A percentile compares a stretch with the other conserved stretches of the same genome.
Evolutionary conservation across 30 jellyfish, hydroid and myxozoan species (phyloP).

Genomic region (Hydractinia symbiolongicarpus): DNA sequence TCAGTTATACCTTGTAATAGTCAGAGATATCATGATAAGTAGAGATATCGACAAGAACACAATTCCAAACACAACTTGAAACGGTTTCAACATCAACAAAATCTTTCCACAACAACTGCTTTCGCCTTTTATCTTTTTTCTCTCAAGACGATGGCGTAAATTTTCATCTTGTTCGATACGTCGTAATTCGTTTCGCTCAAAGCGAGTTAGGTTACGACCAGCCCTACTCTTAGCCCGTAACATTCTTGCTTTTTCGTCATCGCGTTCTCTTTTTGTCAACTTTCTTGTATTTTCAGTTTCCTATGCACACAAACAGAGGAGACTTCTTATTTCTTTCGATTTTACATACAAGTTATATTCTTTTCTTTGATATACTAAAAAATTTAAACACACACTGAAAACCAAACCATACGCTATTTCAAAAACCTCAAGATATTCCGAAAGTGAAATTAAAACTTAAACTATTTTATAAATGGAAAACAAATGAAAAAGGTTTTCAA

Average conservation of each 20-base stretch:
- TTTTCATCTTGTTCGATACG: constrained; percentile 78
- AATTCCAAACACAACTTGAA: constrained; percentile 64
- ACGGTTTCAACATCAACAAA: constrained; percentile 52
- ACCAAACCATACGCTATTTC: too few species aligned
- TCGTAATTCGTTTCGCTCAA: constrained; percentile 75
- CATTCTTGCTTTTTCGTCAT: constrained; percentile 68
- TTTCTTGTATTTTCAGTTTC: constrained; percentile 37
- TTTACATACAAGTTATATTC: background rate
- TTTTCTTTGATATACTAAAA: background rate
- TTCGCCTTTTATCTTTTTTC: constrained; percentile 32
- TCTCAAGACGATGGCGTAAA: constrained; percentile 61
- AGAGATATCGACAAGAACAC: constrained; percentile 44
- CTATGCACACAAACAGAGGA: constrained; percentile 4
- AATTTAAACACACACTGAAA: too few species aligned
- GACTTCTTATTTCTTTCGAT: background rate
- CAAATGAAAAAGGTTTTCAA: too few species aligned
- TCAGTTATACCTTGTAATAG: constrained; percentile 56
- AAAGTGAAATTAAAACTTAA: too few species aligned
- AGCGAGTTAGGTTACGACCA: constrained; percentile 71
- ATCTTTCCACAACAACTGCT: constrained; percentile 49
- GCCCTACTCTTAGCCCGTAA: constrained; percentile 80
- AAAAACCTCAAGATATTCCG: too few species aligned
- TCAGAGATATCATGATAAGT: constrained; percentile 54
- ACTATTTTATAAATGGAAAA: too few species aligned
- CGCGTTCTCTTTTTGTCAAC: constrained; percentile 64